Base-by-base conservation (phyloP, 2,113 vertebrate species). In the Gnathonemus echidnorhynchus region DNA sequence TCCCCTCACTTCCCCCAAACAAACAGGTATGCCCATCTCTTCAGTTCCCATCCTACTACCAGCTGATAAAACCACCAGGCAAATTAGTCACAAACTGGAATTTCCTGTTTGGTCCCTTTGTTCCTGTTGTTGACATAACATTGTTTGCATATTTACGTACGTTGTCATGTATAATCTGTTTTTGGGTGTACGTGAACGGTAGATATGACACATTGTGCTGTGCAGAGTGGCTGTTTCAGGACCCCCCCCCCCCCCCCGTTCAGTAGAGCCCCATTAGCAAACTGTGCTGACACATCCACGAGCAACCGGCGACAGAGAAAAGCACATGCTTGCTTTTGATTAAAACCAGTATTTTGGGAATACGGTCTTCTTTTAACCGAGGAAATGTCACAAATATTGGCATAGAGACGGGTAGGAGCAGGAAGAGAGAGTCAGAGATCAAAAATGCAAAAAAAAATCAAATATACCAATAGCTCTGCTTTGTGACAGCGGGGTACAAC, bases 71-170 rank as follows among this genome's bases (percentile, higher is more conserved):
- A 21, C 50, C 13, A 3, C 31, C n/a, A 53, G 49, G 49, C 39
- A 31, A 52, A 87, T 87, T 39, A 56, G 86, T 50, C n/a, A 8
- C 31, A 87, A 87, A 87, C 86, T 15, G 50, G 86, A 87, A 35
- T 19, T 56, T 87, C 86, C 27, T 31, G 86, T 87, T 39, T 17
- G 52, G 49, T 50, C 3, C 48, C 27, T 35, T 87, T 50, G 48
- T 39, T 87, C 49, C 49, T 2, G 50, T 58, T 58, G 86, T 53
- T 42, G 31, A 56, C 27, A 87, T 31, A 31, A 13, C 31, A 39
- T 87, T 21, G 48, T 87, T 87, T 87, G 86, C 31, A 31, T 35
- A 87, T 31, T 56, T 87, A 24, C 31, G 21, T 39, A 39, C 31
- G n/a, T 21, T 49, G 49, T 50, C 21, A 19, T 84, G 35, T 42